Evolutionary conservation across 2,888 invertebrate genomes (phyloP).

Genomic region (Epirrhoe alternata): DNA sequence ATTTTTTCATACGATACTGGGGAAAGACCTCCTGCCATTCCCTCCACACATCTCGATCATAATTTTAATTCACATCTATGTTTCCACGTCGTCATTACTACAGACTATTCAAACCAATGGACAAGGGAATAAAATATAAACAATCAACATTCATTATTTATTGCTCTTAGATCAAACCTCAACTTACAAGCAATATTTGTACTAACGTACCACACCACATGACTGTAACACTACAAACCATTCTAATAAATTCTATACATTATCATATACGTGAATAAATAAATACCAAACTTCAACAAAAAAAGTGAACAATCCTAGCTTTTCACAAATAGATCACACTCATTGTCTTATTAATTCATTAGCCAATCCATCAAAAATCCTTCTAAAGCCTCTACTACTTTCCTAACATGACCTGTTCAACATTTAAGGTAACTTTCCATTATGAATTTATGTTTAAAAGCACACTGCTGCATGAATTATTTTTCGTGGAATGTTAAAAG

Average conservation of each 20-base stretch:
- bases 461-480: slow-evolving; percentile 13
- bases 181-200: slow-evolving; percentile 78
- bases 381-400: neutral
- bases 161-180: slow-evolving; percentile 75
- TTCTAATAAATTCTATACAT: slow-evolving; percentile 51
- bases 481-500: slow-evolving; percentile 26
- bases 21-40: too few species aligned
- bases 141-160: slow-evolving; percentile 78
- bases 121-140: slow-evolving; percentile 37
- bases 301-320: slow-evolving; percentile 43
- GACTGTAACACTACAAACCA: slow-evolving; percentile 56
- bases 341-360: slow-evolving; percentile 3
- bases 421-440: neutral
- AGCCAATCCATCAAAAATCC: neutral
- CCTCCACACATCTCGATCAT: too few species aligned
- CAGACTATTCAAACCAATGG: too few species aligned
- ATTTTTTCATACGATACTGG: too few species aligned
- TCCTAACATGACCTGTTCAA: neutral
- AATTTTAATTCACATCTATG: too few species aligned
- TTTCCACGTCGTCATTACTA: too few species aligned
- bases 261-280: slow-evolving; percentile 45
- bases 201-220: slow-evolving; percentile 78
- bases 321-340: slow-evolving; percentile 35
- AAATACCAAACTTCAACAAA: slow-evolving; percentile 52
- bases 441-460: neutral